A percentile compares a stretch with the other conserved stretches of the same genome.
These are phyloP conservation scores for Brachionus calyciflorus DNA, from an alignment of 1,140 invertebrate species.

Conservation along the genomic window DNA sequence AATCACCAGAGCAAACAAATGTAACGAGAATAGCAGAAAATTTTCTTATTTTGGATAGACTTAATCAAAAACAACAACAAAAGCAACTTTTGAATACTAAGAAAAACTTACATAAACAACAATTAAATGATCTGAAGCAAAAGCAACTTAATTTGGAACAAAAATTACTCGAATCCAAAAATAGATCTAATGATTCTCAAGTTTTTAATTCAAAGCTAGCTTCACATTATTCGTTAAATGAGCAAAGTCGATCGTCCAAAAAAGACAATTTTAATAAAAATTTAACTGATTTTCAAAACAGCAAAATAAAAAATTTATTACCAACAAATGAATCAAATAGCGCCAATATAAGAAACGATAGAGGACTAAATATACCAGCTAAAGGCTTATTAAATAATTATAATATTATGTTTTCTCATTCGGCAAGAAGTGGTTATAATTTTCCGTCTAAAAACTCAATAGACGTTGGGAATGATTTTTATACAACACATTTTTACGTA, in stretches of 20 bases:
- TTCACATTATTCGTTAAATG: slow-evolving; percentile 21
- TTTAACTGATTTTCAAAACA: too few relatives aligned
- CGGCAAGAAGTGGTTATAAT: neutral
- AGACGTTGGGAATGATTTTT: too few relatives aligned
- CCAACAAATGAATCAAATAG: too few relatives aligned
- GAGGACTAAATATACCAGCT: neutral
- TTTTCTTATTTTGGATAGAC: slow-evolving; percentile 15
- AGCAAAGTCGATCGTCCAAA: neutral
- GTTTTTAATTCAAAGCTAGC: slow-evolving; percentile 30
- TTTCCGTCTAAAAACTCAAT: neutral
- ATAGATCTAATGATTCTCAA: neutral
- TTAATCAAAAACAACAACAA: slow-evolving; percentile 24
- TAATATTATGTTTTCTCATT: neutral
- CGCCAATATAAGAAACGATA: neutral
- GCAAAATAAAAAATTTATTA: neutral
- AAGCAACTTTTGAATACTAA: slow-evolving; percentile 19
- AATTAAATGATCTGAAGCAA: neutral
- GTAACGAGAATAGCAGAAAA: neutral
- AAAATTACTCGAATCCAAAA: neutral
- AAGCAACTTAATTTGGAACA: slow-evolving; percentile 6
- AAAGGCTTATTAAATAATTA: neutral
- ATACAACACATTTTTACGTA: too few relatives aligned
- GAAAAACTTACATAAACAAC: slow-evolving; percentile 8
- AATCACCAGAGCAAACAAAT: neutral
- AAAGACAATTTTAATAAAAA: too few relatives aligned